Conservation (phyloP, 1,140 invertebrate species). For the Temnothorax nylanderi region DNA sequence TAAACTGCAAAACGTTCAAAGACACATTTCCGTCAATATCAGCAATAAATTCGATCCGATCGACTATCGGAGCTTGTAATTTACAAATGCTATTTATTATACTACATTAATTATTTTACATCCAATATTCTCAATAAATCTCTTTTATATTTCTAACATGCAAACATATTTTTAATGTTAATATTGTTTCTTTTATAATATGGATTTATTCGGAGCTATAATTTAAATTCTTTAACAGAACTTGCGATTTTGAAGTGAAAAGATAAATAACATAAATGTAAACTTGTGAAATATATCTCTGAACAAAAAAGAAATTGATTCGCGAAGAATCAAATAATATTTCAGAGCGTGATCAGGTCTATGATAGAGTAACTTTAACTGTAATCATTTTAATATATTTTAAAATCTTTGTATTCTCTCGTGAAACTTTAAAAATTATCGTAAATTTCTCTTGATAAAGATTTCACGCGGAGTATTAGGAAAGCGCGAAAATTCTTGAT, state of each 20-base stretch:
- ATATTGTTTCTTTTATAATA: neutral
- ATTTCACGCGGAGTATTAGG: neutral
- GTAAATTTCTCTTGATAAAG: neutral
- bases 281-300: neutral
- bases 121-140: neutral
- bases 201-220: neutral
- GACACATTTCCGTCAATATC: conserved; percentile 16
- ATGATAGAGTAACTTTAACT: neutral
- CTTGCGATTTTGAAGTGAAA: neutral
- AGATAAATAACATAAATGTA: neutral
- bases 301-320: neutral
- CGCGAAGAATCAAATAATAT: neutral
- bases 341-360: neutral
- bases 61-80: neutral
- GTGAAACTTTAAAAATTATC: neutral
- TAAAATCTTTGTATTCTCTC: neutral
- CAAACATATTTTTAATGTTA: neutral
- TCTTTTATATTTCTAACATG: neutral
- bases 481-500: neutral
- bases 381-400: neutral
- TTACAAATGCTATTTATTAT: conserved; percentile 24
- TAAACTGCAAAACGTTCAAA: conserved; percentile 33
- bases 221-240: conserved; percentile 17
- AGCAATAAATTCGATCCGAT: conserved; percentile 20
- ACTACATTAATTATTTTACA: conserved; percentile 9